Conservation (phyloP, 1,140 invertebrate species). For the Meteorus sp. region DNA sequence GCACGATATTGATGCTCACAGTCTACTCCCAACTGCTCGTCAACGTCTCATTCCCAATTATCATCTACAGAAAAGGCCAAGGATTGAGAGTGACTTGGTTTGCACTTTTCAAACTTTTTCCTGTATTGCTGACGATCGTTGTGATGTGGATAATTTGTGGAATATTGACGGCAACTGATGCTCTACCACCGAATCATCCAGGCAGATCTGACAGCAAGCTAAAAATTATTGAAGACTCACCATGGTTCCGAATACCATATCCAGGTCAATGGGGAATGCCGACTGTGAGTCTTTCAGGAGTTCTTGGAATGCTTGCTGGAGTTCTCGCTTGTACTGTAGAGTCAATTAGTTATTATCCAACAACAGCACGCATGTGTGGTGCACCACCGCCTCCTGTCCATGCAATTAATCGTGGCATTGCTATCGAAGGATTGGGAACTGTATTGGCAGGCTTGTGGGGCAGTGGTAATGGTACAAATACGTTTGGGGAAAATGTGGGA, state of each 20-base stretch:
- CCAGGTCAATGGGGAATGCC: conserved; percentile 87
- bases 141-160: conserved; percentile 80
- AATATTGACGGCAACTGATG: conserved; percentile 71
- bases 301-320: conserved; percentile 82
- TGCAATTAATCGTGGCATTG: conserved; percentile 85
- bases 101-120: conserved; percentile 80
- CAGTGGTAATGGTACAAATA: conserved; percentile 84
- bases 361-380: conserved; percentile 79
- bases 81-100: conserved; percentile 68
- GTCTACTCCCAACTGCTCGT: conserved; percentile 81
- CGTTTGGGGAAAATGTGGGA: conserved; percentile 87
- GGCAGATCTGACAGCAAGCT: conserved; percentile 79
- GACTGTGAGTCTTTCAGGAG: conserved; percentile 73
- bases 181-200: conserved; percentile 68
- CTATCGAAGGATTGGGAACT: conserved; percentile 81
- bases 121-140: conserved; percentile 79
- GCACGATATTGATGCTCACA: conserved; percentile 78
- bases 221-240: conserved; percentile 71
- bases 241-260: conserved; percentile 86
- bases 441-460: conserved; percentile 81
- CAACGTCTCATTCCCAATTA: conserved; percentile 68
- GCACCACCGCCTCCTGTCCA: conserved; percentile 81
- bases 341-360: conserved; percentile 88
- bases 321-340: conserved; percentile 84
- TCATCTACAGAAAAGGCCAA: conserved; percentile 63